Percentiles rank a stretch among this genome's conserved stretches.
Conservation (phyloP, 1,140 invertebrate genomes). For the Aphidius gifuensis region DNA sequence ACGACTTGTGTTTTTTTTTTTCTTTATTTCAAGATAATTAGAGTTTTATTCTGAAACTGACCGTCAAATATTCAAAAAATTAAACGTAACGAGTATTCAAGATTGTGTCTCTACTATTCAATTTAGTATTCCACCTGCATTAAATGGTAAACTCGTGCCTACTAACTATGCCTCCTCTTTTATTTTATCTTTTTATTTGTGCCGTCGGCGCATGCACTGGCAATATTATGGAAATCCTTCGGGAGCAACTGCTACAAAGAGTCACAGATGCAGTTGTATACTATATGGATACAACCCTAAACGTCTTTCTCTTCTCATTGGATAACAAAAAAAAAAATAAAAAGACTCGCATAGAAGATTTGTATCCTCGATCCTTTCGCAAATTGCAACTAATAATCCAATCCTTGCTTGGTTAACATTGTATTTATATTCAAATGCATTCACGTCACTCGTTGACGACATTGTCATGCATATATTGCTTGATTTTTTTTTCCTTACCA, state of each 20-base stretch:
- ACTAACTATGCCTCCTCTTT: conserved; percentile 31
- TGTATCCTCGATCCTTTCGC: conserved; percentile 18
- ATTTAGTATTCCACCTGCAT: conserved; percentile 34
- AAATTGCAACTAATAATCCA: conserved; percentile 25
- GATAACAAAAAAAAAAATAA: conserved; percentile 2
- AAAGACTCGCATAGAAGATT: conserved; percentile 3
- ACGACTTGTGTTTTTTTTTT: too few relatives aligned
- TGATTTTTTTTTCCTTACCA: too few relatives aligned
- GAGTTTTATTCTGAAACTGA: too few relatives aligned
- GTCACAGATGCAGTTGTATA: conserved; percentile 8
- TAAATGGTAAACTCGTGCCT: conserved; percentile 32
- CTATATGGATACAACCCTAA: conserved; percentile 1
- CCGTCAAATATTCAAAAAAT: too few relatives aligned
- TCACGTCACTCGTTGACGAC: conserved; percentile 9
- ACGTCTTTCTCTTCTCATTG: not conserved
- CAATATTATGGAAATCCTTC: conserved; percentile 40
- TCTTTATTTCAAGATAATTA: too few relatives aligned
- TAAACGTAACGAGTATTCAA: too few relatives aligned
- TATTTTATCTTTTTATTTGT: not conserved
- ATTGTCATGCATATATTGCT: too few relatives aligned
- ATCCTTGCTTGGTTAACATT: not conserved
- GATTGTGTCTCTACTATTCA: not conserved
- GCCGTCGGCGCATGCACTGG: conserved; percentile 12
- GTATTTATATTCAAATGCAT: conserved; percentile 16
- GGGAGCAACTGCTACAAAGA: conserved; percentile 5